phyloP scores from a whole-genome alignment of 2,888 invertebrate genomes.

The Lissocephala sabroskyi region DNA sequence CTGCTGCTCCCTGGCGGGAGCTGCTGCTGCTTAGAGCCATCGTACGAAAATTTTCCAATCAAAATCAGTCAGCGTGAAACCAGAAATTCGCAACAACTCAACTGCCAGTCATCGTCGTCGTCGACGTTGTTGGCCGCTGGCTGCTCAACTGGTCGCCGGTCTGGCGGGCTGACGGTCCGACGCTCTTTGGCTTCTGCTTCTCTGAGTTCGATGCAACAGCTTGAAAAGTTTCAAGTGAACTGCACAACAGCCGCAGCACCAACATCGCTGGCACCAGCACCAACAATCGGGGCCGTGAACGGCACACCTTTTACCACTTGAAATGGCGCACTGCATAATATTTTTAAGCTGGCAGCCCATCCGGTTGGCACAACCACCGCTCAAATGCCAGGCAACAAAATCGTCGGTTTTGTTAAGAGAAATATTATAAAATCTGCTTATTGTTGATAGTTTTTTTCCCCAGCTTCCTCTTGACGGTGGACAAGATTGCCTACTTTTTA shows the following conservation, averaged over 20 bases:
- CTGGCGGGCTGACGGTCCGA: neutral
- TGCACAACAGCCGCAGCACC: neutral
- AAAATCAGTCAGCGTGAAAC: slow-evolving; percentile 58
- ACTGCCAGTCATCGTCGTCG: slow-evolving; percentile 34
- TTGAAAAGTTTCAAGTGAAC: slow-evolving; percentile 5
- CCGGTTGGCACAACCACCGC: too few species aligned
- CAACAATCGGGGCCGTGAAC: slow-evolving; percentile 1
- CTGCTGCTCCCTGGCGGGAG: neutral
- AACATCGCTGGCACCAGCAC: slow-evolving; percentile 6
- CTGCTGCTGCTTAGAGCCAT: slow-evolving; percentile 4
- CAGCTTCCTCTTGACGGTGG: too few species aligned
- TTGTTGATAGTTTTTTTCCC: too few species aligned
- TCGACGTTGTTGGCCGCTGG: neutral
- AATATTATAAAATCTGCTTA: too few species aligned
- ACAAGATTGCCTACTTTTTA: neutral
- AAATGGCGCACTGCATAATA: slow-evolving; percentile 6
- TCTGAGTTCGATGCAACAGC: slow-evolving; percentile 10
- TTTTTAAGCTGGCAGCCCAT: neutral
- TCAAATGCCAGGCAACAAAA: too few species aligned
- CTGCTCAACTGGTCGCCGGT: too few species aligned
- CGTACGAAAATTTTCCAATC: slow-evolving; percentile 58
- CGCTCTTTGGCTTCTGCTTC: slow-evolving; percentile 8
- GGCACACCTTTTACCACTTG: neutral
- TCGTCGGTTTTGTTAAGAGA: too few species aligned
- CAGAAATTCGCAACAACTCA: slow-evolving; percentile 54